Evolutionary conservation across 1,140 invertebrate genomes (phyloP), one percentile per base, ranked within the genome.

Genomic region (Leptopilina clavipes): DNA sequence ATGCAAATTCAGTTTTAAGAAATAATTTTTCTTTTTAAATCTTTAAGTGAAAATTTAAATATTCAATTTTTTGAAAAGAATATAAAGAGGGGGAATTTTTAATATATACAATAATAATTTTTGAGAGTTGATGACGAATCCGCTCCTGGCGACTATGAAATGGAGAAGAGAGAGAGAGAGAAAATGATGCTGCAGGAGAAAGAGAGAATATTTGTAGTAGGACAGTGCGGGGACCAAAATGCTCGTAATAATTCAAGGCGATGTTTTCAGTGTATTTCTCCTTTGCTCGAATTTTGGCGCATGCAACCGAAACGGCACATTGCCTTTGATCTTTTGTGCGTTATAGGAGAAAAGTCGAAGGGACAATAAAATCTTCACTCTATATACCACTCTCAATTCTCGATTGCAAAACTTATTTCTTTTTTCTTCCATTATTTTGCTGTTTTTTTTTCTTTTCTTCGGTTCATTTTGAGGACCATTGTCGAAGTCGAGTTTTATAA

Each of bases 281-380:
- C 44, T 70, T 52, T 52, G 11, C 22, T 65, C 25, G 59, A 65
- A 65, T 65, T 65, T 31, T 31, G 22, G 59, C 59, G 25, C 12
- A 65, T 65, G 59, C 59, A 65, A 7, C 59, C 11, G 72, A 76
- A 74, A 75, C 70, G 44, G 72, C 71, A 72, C 70, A 74, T 40
- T 40, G 37, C 79, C n/a, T 81, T 81, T 81, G 79, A 81, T 81
- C 79, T 81, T 71, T 77, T 72, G 74, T 73, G 74, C 74, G 76
- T 22, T n/a, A 65, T 40, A 40, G 37, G 59, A 65, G 59, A 31
- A 65, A 65, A 65, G 59, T 65, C 59, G 59, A 3, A 65, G 25
- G 22, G 22, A n/a, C 59, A 37, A 37, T 37, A 65, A 65, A 65
- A 65, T 14, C 59, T 31, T 31, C 25, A 31, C 25, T 31, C 25